Conservation (phyloP, 2,888 invertebrate genomes). For the Steinernema carpocapsae region DNA sequence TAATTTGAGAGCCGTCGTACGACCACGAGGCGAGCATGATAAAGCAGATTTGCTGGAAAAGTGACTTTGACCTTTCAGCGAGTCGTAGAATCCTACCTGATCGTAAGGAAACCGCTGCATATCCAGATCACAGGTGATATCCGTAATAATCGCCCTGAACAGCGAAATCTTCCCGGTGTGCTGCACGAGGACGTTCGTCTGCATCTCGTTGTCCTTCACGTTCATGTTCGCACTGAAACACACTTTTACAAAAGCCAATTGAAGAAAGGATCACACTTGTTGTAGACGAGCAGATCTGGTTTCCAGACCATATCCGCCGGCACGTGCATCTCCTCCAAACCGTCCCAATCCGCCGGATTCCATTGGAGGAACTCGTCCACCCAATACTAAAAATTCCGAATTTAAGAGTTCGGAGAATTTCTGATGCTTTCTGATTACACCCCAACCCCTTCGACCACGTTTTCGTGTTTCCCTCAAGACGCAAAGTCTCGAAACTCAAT, state of each 20-base stretch:
- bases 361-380: constrained; percentile 60
- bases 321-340: constrained; percentile 63
- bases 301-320: constrained; percentile 65
- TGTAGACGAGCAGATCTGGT: constrained; percentile 67
- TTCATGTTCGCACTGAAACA: constrained; percentile 65
- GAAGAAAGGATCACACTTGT: constrained; percentile 49
- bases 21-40: constrained; percentile 66
- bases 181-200: constrained; percentile 66
- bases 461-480: too few species aligned
- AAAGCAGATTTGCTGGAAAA: constrained; percentile 60
- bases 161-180: constrained; percentile 53
- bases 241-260: not conserved
- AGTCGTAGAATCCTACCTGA: too few species aligned
- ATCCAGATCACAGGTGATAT: constrained; percentile 62
- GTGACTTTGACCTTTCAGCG: too few species aligned
- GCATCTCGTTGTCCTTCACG: constrained; percentile 64
- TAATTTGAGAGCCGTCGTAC: constrained; percentile 63
- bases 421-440: too few species aligned
- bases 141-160: constrained; percentile 62
- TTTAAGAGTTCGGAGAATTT: too few species aligned
- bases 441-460: too few species aligned
- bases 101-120: constrained; percentile 65
- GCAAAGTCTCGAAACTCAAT: too few species aligned
- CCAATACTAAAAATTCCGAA: constrained; percentile 27
- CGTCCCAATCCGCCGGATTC: constrained; percentile 63